Conservation (phyloP, 2,888 invertebrate species). For the Strigamia transsilvanica region DNA sequence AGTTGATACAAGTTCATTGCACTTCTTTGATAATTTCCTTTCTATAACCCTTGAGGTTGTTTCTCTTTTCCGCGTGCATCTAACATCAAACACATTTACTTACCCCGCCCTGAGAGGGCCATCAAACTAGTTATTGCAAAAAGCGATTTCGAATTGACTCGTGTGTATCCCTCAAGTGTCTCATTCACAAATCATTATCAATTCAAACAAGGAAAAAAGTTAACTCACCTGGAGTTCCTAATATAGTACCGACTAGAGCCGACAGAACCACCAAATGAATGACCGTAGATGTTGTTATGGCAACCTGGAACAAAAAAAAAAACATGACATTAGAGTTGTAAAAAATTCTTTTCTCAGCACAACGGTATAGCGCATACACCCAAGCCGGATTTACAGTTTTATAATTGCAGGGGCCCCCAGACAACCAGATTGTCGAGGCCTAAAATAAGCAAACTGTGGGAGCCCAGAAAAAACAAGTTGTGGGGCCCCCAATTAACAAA, state of each 20-base stretch:
- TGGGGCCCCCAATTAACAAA: too few relatives aligned
- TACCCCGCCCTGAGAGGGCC: background rate
- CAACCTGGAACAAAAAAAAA: background rate
- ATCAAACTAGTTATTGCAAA: slow-evolving; percentile 12
- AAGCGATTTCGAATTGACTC: background rate
- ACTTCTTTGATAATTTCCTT: slow-evolving; percentile 32
- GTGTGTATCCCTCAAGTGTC: background rate
- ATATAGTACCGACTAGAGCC: slow-evolving; percentile 5
- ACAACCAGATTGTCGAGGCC: too few relatives aligned
- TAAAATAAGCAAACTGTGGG: too few relatives aligned
- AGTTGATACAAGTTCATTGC: slow-evolving; percentile 1
- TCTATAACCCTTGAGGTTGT: slow-evolving; percentile 26
- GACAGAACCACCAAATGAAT: background rate
- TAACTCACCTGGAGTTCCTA: slow-evolving; percentile 22
- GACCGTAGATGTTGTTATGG: slow-evolving; percentile 4
- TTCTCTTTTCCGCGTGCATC: background rate
- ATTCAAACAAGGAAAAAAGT: background rate
- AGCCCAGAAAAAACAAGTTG: too few relatives aligned
- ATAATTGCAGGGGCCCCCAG: too few relatives aligned
- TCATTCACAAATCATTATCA: background rate
- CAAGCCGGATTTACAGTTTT: too few relatives aligned
- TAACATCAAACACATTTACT: slow-evolving; percentile 24
- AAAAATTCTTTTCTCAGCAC: too few relatives aligned
- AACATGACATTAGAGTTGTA: background rate
- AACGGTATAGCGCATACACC: too few relatives aligned